Conservation (phyloP, 2,797 vertebrate species). For the Acanthurus lineatus region DNA sequence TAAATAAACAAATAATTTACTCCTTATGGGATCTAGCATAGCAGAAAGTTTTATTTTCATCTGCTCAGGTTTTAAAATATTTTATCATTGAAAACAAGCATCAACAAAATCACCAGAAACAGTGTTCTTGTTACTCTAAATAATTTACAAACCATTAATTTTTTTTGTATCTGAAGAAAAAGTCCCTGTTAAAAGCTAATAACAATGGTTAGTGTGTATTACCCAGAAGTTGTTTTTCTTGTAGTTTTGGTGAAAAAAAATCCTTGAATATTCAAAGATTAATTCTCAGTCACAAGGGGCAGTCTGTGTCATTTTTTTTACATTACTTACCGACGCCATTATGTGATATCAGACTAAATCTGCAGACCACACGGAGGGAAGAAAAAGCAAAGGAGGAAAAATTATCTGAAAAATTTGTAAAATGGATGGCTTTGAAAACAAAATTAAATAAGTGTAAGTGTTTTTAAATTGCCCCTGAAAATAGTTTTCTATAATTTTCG, state of each 20-base stretch:
- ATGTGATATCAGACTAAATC: background rate
- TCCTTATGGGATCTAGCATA: background rate
- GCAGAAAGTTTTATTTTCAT: background rate
- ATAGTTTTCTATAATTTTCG: background rate
- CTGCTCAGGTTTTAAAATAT: background rate
- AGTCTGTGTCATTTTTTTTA: background rate
- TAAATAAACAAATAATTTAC: too few relatives aligned
- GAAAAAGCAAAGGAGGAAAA: background rate
- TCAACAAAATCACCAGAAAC: background rate
- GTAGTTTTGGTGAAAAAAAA: conserved; percentile 31
- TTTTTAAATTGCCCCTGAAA: background rate
- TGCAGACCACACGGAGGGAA: background rate
- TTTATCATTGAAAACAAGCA: background rate
- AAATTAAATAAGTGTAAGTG: background rate
- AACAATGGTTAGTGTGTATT: conserved; percentile 25
- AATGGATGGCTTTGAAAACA: background rate
- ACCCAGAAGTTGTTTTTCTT: conserved; percentile 1
- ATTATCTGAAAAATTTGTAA: background rate
- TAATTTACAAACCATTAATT: conserved; percentile 8
- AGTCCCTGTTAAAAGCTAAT: conserved; percentile 15
- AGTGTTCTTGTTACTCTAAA: background rate
- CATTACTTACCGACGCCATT: background rate
- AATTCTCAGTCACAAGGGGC: conserved; percentile 30
- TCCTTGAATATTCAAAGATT: conserved; percentile 6
- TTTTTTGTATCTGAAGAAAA: too few relatives aligned